phyloP scores from a whole-genome alignment of 2,113 vertebrate species.

The Amphiprion ocellaris region DNA sequence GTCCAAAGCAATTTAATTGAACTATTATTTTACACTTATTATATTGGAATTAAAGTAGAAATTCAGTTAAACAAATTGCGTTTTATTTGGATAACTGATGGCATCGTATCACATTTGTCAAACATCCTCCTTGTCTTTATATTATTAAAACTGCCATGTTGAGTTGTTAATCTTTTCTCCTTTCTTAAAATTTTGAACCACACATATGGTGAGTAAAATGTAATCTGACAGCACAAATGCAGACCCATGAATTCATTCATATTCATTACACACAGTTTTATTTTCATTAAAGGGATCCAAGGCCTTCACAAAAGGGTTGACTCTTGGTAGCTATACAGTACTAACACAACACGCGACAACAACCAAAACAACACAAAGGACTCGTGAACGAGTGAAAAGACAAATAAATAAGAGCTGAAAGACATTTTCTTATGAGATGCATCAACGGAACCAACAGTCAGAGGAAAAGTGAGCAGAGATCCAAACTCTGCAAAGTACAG shows the following conservation, averaged over 20 bases:
- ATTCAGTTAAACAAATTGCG: too few species aligned
- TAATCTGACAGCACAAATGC: slow-evolving; percentile 10
- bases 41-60: too few species aligned
- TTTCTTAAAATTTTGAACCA: too few species aligned
- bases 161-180: too few species aligned
- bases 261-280: slow-evolving; percentile 73
- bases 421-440: slow-evolving; percentile 66
- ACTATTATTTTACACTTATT: too few species aligned
- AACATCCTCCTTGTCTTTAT: too few species aligned
- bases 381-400: slow-evolving; percentile 78
- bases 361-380: slow-evolving; percentile 74
- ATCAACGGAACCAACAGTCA: slow-evolving; percentile 58
- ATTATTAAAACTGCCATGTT: too few species aligned
- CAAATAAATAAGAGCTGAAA: slow-evolving; percentile 77
- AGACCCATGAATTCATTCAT: slow-evolving; percentile 1
- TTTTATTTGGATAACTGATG: too few species aligned
- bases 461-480: slow-evolving; percentile 64
- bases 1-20: too few species aligned
- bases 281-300: slow-evolving; percentile 85
- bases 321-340: slow-evolving; percentile 75
- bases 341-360: slow-evolving; percentile 75
- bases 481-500: slow-evolving; percentile 49
- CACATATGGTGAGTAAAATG: not conserved
- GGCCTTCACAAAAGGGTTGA: slow-evolving; percentile 83
- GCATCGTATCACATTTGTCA: too few species aligned